phyloP scores from a whole-genome alignment of 1,140 invertebrate genomes.

The Drosophila pseudoananassae region DNA sequence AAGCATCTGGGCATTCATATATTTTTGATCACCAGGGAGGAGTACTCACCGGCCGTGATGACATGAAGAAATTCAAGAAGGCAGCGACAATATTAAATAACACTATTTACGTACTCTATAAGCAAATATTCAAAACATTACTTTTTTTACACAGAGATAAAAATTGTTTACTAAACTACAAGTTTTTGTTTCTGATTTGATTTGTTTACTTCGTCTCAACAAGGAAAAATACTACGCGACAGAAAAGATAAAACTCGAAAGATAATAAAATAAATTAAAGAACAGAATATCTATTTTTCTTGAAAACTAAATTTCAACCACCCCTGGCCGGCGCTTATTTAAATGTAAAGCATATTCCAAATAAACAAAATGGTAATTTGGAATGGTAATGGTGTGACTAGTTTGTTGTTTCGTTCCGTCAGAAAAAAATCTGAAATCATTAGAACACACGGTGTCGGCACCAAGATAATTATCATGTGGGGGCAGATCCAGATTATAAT shows the following conservation, averaged over 20 bases:
- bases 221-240: not conserved
- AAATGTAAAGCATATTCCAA: conserved; percentile 46
- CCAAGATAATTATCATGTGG: conserved; percentile 20
- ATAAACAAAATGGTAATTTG: conserved; percentile 38
- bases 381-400: conserved; percentile 35
- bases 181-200: not conserved
- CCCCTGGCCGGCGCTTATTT: conserved; percentile 26
- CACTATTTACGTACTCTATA: no score
- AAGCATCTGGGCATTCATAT: conserved; percentile 33
- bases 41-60: conserved; percentile 4
- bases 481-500: conserved; percentile 20
- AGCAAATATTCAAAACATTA: not conserved
- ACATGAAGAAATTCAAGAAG: not conserved
- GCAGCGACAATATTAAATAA: not conserved
- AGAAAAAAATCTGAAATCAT: conserved; percentile 37
- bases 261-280: not conserved
- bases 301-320: conserved; percentile 1
- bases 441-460: not conserved
- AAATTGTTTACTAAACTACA: not conserved
- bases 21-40: conserved; percentile 32
- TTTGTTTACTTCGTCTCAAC: not conserved
- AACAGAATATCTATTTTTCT: not conserved
- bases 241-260: not conserved
- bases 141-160: not conserved
- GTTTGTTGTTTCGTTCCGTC: conserved; percentile 33